Conservation (phyloP, 2,797 vertebrate genomes). For the Pangasius mekongensis region DNA sequence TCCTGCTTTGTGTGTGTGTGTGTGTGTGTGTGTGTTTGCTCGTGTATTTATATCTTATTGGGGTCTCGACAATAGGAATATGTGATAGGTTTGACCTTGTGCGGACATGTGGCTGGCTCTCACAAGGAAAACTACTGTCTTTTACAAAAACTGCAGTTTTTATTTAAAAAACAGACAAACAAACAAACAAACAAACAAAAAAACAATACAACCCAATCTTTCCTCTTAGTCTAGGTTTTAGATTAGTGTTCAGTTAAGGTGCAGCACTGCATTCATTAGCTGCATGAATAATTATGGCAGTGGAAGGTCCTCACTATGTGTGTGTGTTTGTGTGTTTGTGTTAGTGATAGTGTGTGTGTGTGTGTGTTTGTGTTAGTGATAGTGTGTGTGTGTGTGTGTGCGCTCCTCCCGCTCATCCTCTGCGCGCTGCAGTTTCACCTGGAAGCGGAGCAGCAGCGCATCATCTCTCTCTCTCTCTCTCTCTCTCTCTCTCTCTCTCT, state of each 20-base stretch:
- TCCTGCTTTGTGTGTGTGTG: background rate
- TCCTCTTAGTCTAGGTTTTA: background rate
- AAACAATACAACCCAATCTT: background rate
- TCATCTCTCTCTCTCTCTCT: background rate
- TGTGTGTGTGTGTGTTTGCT: too few species aligned
- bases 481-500: background rate
- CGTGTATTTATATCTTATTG: background rate
- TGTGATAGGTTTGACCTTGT: background rate
- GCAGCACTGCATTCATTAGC: background rate
- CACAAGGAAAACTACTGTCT: background rate
- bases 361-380: too few species aligned
- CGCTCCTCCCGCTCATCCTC: background rate
- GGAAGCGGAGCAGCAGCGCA: conserved; percentile 15
- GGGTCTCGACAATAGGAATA: background rate
- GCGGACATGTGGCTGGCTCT: background rate
- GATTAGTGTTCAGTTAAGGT: background rate
- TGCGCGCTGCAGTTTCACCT: conserved; percentile 25
- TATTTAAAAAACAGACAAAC: too few species aligned
- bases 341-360: too few species aligned
- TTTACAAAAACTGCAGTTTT: background rate
- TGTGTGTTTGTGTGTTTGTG: background rate
- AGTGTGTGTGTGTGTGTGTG: background rate
- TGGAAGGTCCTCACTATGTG: background rate
- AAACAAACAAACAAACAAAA: background rate
- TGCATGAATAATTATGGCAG: background rate